phyloP scores from a whole-genome alignment of 92 coral and sea anemone species.

The Actinernus sp. region DNA sequence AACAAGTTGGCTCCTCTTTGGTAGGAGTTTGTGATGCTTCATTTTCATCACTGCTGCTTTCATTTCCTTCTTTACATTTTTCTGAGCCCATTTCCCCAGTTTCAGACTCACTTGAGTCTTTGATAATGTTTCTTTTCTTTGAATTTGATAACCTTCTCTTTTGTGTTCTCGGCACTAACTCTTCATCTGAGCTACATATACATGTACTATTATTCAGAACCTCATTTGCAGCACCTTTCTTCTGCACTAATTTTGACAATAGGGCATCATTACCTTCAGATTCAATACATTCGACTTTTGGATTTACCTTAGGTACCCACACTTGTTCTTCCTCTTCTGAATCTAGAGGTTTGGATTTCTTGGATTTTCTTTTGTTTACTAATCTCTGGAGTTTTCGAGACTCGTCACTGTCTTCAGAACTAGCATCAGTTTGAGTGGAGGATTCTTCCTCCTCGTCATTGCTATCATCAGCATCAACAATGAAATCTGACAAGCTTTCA shows the following conservation, averaged over 20 bases:
- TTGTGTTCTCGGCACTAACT: conserved; percentile 1
- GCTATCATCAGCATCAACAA: conserved; percentile 74
- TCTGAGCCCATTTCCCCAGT: neutral
- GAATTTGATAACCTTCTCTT: conserved; percentile 1
- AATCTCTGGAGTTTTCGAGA: no score
- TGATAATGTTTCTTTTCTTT: conserved; percentile 1
- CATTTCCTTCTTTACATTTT: conserved; percentile 4
- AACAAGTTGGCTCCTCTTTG: neutral
- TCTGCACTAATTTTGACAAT: neutral
- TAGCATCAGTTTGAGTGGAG: conserved; percentile 7
- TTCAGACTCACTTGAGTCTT: conserved; percentile 19
- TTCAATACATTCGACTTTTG: neutral
- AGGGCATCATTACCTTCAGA: conserved; percentile 33
- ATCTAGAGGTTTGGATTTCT: no score
- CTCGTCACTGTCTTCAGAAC: conserved; percentile 10
- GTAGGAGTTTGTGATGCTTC: neutral
- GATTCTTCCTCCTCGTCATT: conserved; percentile 11
- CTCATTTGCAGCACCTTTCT: neutral
- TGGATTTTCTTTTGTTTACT: no score
- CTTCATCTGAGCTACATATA: conserved; percentile 17
- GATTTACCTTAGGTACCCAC: neutral
- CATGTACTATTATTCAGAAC: no score
- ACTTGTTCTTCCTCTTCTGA: neutral
- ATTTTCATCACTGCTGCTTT: neutral
- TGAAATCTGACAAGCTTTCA: conserved; percentile 87